Base-by-base conservation (phyloP, 2,113 vertebrate genomes). In the Trichomycterus rosablanca region DNA sequence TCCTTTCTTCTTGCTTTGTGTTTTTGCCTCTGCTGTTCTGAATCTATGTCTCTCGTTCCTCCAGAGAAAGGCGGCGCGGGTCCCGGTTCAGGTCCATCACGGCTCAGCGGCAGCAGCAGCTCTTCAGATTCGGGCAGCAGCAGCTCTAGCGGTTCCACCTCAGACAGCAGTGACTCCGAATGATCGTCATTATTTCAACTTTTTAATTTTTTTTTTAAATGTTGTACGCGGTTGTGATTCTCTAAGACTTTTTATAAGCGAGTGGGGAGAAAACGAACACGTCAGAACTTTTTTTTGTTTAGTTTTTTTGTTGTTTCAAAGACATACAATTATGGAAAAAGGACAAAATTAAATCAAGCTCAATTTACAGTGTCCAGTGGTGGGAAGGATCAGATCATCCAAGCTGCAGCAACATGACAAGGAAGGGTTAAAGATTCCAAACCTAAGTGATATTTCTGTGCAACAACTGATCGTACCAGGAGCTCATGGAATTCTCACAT, bases 131-230 rank as follows among this genome's bases (percentile, higher is more conserved):
- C 91, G 0, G 86, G 84, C 1, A 88, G 83, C 83, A 92, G 87
- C 84, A 91, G 86, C 68, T 91, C 90, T 55, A 88, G 86, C 0
- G 92, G 89, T 0, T 94, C 90, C 69, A 92, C 88, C 63, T 92
- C 93, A 0, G 93, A 94, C 84, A 94, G 89, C 87, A 90, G 88
- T 8, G 91, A 97, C 74, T 91, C 87, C 0, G 80, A 86, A 73
- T 88, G 76, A 81, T 18, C 37, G n/a, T 45, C 35, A 22, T 50
- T 37, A 34, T 46, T 40, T 30, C 44, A 49, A 37, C 49, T 63
- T 54, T 68, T 34, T 49, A 43, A 46, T 30, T 55, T 59, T 60
- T 58, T 45, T 64, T 63, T 26, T 24, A 63, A n/a, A 62, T 63
- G 53, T 66, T 62, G 46, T 71, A 69, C 70, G 72, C 74, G 66